Percentiles rank a stretch among this genome's conserved stretches.
Evolutionary conservation across 2,888 invertebrate species (phyloP).

Genomic region (Deladenus siricidicola): DNA sequence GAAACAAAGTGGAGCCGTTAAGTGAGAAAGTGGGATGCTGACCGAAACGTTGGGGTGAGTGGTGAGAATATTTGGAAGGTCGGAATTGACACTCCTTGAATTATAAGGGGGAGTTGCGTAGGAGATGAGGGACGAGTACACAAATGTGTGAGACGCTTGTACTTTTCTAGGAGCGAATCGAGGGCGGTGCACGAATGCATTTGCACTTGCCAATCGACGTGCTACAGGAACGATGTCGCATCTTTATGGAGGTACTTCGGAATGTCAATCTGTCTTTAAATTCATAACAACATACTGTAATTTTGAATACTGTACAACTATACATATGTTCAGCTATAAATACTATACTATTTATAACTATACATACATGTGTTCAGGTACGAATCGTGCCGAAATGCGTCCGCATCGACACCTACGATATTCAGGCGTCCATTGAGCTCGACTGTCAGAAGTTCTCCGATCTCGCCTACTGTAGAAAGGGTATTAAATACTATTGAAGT

Average conservation of each 20-base stretch:
- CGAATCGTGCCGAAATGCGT: conserved; percentile 30
- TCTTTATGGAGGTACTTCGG: conserved; percentile 43
- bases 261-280: no score
- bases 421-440: conserved; percentile 47
- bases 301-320: no score
- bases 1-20: no score
- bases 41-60: no score
- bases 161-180: conserved; percentile 33
- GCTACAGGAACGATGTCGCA: conserved; percentile 40
- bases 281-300: no score
- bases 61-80: no score
- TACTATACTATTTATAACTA: neutral
- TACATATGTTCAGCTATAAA: no score
- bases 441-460: conserved; percentile 42
- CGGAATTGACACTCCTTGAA: no score
- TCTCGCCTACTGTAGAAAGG: conserved; percentile 35
- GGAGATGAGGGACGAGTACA: no score
- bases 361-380: neutral
- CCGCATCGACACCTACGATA: conserved; percentile 39
- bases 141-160: no score
- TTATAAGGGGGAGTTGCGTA: no score
- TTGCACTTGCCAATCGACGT: conserved; percentile 38
- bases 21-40: no score
- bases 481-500: conserved; percentile 18
- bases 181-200: conserved; percentile 42